Evolutionary conservation across 2,888 invertebrate genomes (phyloP), one percentile per base, ranked within the genome.

Genomic region (Pyrgus malvae): DNA sequence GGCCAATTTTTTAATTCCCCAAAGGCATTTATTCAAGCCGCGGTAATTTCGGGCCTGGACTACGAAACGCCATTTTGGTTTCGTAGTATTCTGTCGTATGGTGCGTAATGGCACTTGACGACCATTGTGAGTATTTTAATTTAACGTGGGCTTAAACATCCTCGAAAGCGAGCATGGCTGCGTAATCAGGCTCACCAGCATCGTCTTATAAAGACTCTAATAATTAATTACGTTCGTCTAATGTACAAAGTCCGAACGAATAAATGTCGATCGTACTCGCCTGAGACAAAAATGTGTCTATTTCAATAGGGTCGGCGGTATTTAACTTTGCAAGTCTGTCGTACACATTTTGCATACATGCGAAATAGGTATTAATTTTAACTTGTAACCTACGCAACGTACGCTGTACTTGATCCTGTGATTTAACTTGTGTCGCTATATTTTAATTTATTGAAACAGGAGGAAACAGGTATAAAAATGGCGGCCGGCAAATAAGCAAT

Each of bases 211-310:
- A 42, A 2, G 29, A n/a, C n/a, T n/a, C n/a, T 14, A 42, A 21
- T 9, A 23, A 42, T 7, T 51, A 21, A 23, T 51, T 51, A 21
- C 51, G 51, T 33, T 51, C 51, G 51, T 51, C 51, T 21, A 51
- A 44, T 35, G 42, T 44, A 23, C 35, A 27, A 51, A 51, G 17
- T 51, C 51, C 33, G 42, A 44, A 33, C 44, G 42, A 44, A 51
- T 42, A 42, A n/a, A 42, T 25, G 51, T 51, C 49, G 31, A 49
- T 29, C 27, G 49, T 49, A 19, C 40, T 40, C 4, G 49, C 40
- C 17, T 49, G n/a, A 25, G 49, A 25, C 40, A 49, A 11, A 49
- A 49, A 49, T 40, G 29, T 49, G 40, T 49, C 49, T 21, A 49
- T 49, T 40, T 40, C 27, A 17, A n/a, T n/a, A n/a, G n/a, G n/a